These are phyloP conservation scores for Cynocephalus volans DNA, from an alignment of 2,113 vertebrate species.

Conservation along the genomic window DNA sequence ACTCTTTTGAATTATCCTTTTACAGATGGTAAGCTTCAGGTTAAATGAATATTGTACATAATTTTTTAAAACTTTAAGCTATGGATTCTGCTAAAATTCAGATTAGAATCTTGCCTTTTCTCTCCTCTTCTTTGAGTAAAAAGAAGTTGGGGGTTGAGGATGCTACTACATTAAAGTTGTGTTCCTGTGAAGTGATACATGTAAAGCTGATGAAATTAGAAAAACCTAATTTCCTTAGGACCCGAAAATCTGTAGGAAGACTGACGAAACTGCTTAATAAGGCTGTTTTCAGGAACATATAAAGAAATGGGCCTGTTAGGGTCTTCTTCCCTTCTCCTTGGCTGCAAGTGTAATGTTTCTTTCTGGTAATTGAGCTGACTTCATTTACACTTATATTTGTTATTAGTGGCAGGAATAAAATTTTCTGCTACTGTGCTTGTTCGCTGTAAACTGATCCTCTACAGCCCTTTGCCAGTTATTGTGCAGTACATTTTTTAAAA, in stretches of 20 bases:
- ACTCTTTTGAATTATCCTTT: conserved; percentile 48
- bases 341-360: background rate
- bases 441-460: background rate
- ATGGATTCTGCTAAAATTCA: conserved; percentile 54
- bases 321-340: background rate
- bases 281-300: background rate
- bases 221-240: background rate
- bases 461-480: background rate
- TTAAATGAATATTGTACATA: conserved; percentile 27
- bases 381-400: conserved; percentile 52
- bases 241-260: background rate
- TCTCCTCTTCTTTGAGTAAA: background rate
- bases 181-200: background rate
- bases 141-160: background rate
- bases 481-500: background rate
- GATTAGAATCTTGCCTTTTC: background rate
- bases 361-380: conserved; percentile 35
- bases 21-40: background rate
- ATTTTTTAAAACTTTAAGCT: background rate
- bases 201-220: background rate
- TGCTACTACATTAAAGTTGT: background rate
- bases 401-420: conserved; percentile 48
- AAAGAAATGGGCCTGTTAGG: background rate
- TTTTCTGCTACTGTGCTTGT: conserved; percentile 17
- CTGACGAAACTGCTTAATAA: background rate